These are phyloP conservation scores for Trissonchulus sp. DNA, from an alignment of 2,888 invertebrate genomes.

Conservation along the genomic window DNA sequence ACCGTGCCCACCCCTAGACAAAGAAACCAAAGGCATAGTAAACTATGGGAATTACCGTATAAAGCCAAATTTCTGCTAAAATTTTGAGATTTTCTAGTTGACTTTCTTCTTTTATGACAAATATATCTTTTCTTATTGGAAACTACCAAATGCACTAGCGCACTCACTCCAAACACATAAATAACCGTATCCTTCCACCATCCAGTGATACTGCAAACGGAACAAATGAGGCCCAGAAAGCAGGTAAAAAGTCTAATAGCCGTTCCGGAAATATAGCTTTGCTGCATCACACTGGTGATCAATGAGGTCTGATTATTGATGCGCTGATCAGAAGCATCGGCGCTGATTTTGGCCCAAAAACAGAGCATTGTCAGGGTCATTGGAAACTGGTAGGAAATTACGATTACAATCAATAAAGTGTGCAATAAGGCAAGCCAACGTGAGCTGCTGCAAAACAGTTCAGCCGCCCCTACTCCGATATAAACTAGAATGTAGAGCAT, in stretches of 20 bases:
- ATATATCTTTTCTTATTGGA: too few relatives aligned
- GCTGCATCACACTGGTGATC: background rate
- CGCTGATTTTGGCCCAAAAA: background rate
- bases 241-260: background rate
- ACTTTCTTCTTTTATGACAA: too few relatives aligned
- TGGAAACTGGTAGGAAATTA: background rate
- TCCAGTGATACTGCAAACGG: background rate
- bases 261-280: background rate
- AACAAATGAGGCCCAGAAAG: background rate
- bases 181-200: background rate
- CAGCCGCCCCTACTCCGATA: background rate
- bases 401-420: background rate
- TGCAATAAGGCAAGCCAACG: background rate
- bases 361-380: background rate
- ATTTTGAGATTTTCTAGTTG: too few relatives aligned
- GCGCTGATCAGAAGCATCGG: too few relatives aligned
- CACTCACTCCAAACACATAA: background rate
- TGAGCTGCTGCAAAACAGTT: background rate
- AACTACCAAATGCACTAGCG: too few relatives aligned
- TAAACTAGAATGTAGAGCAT: background rate
- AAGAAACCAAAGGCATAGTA: too few relatives aligned
- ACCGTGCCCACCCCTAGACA: too few relatives aligned
- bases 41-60: too few relatives aligned
- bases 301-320: background rate
- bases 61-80: too few relatives aligned